phyloP scores from a whole-genome alignment of 2,888 invertebrate species.

The Aproaerema taeniolella region DNA sequence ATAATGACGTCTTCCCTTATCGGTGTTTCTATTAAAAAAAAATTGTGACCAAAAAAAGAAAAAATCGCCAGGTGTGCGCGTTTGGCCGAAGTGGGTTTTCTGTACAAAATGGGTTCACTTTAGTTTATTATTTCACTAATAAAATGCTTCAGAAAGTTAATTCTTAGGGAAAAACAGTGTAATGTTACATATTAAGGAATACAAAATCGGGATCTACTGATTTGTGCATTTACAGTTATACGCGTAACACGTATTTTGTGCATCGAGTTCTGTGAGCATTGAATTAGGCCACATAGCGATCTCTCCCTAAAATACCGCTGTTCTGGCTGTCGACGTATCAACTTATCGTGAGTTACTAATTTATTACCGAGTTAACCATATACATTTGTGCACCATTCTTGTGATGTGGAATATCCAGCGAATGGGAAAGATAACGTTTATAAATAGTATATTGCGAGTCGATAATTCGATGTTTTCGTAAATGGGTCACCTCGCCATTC shows the following conservation, averaged over 20 bases:
- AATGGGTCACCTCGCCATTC: conserved; percentile 78
- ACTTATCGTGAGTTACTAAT: conserved; percentile 66
- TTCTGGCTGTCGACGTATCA: conserved; percentile 78
- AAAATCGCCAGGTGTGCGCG: conserved; percentile 57
- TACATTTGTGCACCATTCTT: conserved; percentile 24
- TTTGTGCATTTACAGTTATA: conserved; percentile 75
- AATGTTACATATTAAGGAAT: too few species aligned
- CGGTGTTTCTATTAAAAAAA: conserved; percentile 35
- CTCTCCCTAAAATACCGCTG: conserved; percentile 79
- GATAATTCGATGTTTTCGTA: conserved; percentile 74
- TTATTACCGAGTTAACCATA: conserved; percentile 36
- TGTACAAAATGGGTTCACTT: conserved; percentile 64
- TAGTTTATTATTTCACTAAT: conserved; percentile 47
- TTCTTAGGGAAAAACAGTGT: too few species aligned
- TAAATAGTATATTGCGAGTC: conserved; percentile 59
- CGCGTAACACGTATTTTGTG: conserved; percentile 78
- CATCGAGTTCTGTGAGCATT: conserved; percentile 74
- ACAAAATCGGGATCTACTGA: conserved; percentile 43
- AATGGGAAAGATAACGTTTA: conserved; percentile 45
- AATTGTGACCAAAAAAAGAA: conserved; percentile 27
- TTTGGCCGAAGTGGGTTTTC: conserved; percentile 36
- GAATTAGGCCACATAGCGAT: conserved; percentile 80
- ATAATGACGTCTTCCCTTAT: conserved; percentile 22
- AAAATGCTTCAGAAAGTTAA: too few species aligned
- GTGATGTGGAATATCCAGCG: conserved; percentile 32